phyloP scores from a whole-genome alignment of 2,797 vertebrate species.

The Phrynocephalus guinanensis region DNA sequence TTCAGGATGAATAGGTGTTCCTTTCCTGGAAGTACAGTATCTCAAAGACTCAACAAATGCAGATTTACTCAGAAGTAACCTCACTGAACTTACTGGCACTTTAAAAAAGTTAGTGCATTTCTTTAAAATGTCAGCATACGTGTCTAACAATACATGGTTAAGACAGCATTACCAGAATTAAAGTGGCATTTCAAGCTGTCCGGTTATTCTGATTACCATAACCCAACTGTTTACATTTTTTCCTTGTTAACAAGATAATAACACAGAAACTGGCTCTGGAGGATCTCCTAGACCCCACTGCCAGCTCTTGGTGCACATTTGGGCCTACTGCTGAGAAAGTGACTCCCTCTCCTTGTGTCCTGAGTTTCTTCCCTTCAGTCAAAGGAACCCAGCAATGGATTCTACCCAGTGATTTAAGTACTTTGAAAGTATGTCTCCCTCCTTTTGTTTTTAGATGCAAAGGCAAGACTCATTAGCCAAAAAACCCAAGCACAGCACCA shows the following conservation, averaged over 20 bases:
- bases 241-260: background rate
- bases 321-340: background rate
- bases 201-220: background rate
- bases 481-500: background rate
- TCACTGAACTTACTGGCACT: background rate
- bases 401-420: background rate
- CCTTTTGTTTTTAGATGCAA: background rate
- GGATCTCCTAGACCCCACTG: background rate
- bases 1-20: background rate
- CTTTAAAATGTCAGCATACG: background rate
- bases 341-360: background rate
- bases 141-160: constrained; percentile 2
- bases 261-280: background rate
- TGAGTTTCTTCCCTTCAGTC: background rate
- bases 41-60: background rate
- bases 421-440: background rate
- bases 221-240: background rate
- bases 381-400: background rate
- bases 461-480: constrained; percentile 19
- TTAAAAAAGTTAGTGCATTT: background rate
- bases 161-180: background rate
- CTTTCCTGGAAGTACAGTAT: background rate
- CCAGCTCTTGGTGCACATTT: background rate
- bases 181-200: background rate
- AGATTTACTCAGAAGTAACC: background rate